Evolutionary conservation across 2,797 vertebrate genomes (phyloP), one percentile per base, ranked within the genome.

Genomic region (Ctenopoma kingsleyae): DNA sequence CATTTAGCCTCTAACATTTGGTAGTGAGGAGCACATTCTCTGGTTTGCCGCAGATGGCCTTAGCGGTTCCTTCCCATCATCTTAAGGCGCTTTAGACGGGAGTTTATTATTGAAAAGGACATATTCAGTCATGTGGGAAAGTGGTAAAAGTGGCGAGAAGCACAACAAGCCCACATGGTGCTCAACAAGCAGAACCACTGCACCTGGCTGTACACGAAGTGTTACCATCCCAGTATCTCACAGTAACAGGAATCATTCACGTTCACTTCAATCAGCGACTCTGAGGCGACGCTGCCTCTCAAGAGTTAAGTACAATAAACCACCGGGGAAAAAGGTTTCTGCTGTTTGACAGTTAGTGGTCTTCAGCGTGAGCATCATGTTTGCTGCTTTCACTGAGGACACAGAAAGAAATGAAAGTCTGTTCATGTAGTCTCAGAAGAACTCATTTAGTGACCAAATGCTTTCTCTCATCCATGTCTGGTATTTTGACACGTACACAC

Each of bases 1-100:
- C 32, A 65, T 54, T 10, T n/a, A 51, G 35, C 60, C 38, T 66
- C 47, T 53, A 38, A 74, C 51, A 53, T 35, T 56, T 47, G 51
- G 27, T 22, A 10, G 4, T 55, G 50, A 68, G 40, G 15, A 73
- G 59, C 70, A 76, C 64, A 62, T 79, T 76, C 60, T 78, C 23
- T 55, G 62, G 60, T 67, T 82, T 74, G 53, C 59, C 72, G 51
- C 25, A 52, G 46, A 46, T 55, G 50, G 44, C 59, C 46, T 50
- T 19, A 69, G 51, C 70, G 43, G 32, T 32, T 44, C 35, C 43
- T 40, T 63, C 56, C 47, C 23, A 25, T 67, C 25, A 9, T 68
- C 17, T 71, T 87, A 87, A 89, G 82, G 87, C 89, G 82, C 69
- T 76, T 57, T 49, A 52, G 43, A 74, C 22, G 36, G 69, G 70